A percentile compares a stretch with the other conserved stretches of the same genome.
These are phyloP conservation scores for Cromileptes altivelis DNA, from an alignment of 2,113 vertebrate genomes.

Conservation along the genomic window DNA sequence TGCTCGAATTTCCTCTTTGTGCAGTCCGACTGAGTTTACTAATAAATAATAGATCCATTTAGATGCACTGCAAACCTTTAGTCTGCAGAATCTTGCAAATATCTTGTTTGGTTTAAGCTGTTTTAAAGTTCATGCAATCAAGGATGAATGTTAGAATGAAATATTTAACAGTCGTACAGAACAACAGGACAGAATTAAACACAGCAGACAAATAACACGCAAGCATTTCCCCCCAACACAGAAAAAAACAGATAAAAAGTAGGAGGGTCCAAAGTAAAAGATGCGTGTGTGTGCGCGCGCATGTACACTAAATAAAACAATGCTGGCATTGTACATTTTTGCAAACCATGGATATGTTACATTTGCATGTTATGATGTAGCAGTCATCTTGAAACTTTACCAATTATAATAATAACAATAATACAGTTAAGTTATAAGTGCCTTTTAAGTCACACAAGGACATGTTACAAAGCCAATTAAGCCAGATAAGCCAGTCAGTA, in stretches of 20 bases:
- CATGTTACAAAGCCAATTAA: too few relatives aligned
- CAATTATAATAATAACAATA: too few relatives aligned
- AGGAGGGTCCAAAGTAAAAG: neutral
- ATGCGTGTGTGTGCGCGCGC: neutral
- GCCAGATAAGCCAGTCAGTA: too few relatives aligned
- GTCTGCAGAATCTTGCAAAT: neutral
- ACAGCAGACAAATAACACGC: slow-evolving; percentile 24
- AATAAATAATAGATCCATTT: slow-evolving; percentile 19
- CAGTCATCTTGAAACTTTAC: too few relatives aligned
- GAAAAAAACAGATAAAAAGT: neutral
- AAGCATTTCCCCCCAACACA: slow-evolving; percentile 18
- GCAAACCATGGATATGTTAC: too few relatives aligned
- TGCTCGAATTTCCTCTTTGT: slow-evolving; percentile 12
- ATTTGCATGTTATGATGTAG: too few relatives aligned
- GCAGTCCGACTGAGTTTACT: neutral
- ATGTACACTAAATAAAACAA: too few relatives aligned
- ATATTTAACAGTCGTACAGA: slow-evolving; percentile 9
- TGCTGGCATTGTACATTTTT: too few relatives aligned
- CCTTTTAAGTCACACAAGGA: too few relatives aligned
- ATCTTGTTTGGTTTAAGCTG: neutral
- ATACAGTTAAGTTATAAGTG: too few relatives aligned
- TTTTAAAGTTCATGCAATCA: slow-evolving; percentile 23
- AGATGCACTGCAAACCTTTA: neutral
- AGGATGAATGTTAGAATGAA: slow-evolving; percentile 37
- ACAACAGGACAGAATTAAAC: slow-evolving; percentile 33